phyloP scores from a whole-genome alignment of 2,113 vertebrate species.

The Trochalopteron elliotii region DNA sequence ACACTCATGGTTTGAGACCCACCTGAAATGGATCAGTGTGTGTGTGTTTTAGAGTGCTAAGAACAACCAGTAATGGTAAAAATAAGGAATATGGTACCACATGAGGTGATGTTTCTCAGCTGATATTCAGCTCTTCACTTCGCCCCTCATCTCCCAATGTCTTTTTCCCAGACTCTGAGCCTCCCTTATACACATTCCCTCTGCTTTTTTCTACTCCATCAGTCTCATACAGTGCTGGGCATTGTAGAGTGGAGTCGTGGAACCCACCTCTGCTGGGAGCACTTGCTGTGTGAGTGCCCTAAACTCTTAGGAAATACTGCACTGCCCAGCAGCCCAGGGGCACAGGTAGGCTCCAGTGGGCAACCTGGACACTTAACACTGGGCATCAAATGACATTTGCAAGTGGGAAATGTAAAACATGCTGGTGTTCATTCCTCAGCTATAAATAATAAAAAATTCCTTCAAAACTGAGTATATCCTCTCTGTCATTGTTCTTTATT shows the following conservation, averaged over 20 bases:
- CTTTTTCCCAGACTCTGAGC: not conserved
- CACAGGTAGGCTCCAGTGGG: not conserved
- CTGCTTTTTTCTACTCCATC: not conserved
- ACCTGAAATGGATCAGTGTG: not conserved
- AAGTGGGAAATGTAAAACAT: not conserved
- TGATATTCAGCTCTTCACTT: not conserved
- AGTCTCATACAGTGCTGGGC: not conserved
- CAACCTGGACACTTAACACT: rapidly evolving
- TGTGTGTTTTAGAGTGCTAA: not conserved
- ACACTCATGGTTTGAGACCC: not conserved
- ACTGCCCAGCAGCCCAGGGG: not conserved
- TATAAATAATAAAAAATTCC: not conserved
- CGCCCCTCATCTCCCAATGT: rapidly evolving
- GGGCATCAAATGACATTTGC: not conserved
- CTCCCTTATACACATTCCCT: not conserved
- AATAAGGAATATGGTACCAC: not conserved
- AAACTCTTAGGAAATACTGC: not conserved
- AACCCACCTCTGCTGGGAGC: not conserved
- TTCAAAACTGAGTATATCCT: not conserved
- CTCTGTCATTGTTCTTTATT: constrained; percentile 40
- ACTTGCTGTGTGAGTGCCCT: rapidly evolving
- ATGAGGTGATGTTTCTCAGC: not conserved
- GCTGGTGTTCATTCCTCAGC: not conserved
- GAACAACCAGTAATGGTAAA: not conserved
- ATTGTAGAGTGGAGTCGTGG: not conserved